Evolutionary conservation across 1,140 invertebrate genomes (phyloP).

Genomic region (Hycleus phaleratus): DNA sequence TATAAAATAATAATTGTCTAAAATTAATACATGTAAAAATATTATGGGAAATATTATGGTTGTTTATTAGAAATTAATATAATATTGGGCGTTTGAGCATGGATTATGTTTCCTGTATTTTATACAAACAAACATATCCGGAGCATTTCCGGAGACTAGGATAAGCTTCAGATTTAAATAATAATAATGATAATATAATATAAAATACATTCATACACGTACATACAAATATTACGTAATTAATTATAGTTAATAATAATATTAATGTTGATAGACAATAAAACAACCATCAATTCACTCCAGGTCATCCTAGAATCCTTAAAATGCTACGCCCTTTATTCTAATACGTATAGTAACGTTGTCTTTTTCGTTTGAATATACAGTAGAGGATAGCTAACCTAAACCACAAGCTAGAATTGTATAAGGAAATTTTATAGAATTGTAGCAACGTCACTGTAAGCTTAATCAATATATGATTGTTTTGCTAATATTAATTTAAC

Average conservation of each 20-base stretch:
- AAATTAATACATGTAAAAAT: slow-evolving; percentile 18
- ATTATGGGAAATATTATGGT: slow-evolving; percentile 9
- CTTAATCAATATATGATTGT: no score
- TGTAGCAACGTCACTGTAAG: no score
- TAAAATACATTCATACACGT: slow-evolving; percentile 14
- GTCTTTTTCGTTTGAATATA: background rate
- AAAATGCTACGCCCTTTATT: slow-evolving; percentile 2
- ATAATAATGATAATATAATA: no score
- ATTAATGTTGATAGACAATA: background rate
- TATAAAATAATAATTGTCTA: slow-evolving; percentile 18
- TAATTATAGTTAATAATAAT: no score
- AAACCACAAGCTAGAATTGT: slow-evolving; percentile 3
- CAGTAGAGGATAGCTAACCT: background rate
- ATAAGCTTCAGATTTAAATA: slow-evolving; percentile 25
- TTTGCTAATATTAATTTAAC: slow-evolving; percentile 1
- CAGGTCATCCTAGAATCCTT: slow-evolving; percentile 36
- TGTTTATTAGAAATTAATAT: background rate
- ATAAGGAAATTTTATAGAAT: no score
- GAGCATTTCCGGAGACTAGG: slow-evolving; percentile 29
- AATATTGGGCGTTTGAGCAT: slow-evolving; percentile 11
- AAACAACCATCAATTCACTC: slow-evolving; percentile 18
- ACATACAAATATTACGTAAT: no score
- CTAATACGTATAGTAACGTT: slow-evolving; percentile 5
- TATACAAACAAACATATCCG: slow-evolving; percentile 10
- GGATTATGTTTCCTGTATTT: slow-evolving; percentile 4